A percentile compares a stretch with the other conserved stretches of the same genome.
These are phyloP conservation scores for Knipowitschia caucasica DNA, from an alignment of 2,797 vertebrate species.

Conservation along the genomic window DNA sequence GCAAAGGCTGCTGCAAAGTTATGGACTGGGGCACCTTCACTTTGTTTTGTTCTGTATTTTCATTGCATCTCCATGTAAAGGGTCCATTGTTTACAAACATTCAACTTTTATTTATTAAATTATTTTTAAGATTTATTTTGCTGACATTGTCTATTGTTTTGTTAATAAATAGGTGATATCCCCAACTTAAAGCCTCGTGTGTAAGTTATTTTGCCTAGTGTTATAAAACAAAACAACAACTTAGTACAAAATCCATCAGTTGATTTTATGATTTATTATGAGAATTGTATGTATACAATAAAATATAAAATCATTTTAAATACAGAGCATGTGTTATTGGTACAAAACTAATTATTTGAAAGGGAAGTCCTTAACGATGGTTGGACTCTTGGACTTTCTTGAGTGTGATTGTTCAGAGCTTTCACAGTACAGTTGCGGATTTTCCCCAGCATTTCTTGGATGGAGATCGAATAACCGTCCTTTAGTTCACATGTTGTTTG, in stretches of 20 bases:
- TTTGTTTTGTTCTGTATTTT: constrained; percentile 43
- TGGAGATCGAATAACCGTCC: rapidly evolving
- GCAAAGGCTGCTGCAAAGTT: constrained; percentile 29
- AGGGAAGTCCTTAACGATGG: too few relatives aligned
- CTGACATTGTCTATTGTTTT: constrained; percentile 8
- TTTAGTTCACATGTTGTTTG: rapidly evolving
- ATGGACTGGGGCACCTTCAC: constrained; percentile 13
- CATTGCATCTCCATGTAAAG: constrained; percentile 47
- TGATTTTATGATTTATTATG: constrained; percentile 43
- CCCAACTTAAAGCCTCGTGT: not conserved
- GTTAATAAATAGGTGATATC: constrained; percentile 6
- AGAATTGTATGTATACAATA: constrained; percentile 27
- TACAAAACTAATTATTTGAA: too few relatives aligned
- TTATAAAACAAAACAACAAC: not conserved
- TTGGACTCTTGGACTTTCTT: too few relatives aligned
- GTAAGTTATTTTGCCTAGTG: not conserved
- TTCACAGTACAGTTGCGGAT: rapidly evolving
- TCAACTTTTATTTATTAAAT: constrained; percentile 77
- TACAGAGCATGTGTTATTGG: too few relatives aligned
- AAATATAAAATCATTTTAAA: constrained; percentile 47
- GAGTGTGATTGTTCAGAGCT: not conserved
- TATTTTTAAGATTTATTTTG: constrained; percentile 64
- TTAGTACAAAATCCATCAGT: too few relatives aligned
- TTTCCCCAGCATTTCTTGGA: rapidly evolving
- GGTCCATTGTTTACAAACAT: constrained; percentile 68